These are phyloP conservation scores for Pseudochaenichthys georgianus DNA, from an alignment of 2,797 vertebrate genomes.

Conservation along the genomic window DNA sequence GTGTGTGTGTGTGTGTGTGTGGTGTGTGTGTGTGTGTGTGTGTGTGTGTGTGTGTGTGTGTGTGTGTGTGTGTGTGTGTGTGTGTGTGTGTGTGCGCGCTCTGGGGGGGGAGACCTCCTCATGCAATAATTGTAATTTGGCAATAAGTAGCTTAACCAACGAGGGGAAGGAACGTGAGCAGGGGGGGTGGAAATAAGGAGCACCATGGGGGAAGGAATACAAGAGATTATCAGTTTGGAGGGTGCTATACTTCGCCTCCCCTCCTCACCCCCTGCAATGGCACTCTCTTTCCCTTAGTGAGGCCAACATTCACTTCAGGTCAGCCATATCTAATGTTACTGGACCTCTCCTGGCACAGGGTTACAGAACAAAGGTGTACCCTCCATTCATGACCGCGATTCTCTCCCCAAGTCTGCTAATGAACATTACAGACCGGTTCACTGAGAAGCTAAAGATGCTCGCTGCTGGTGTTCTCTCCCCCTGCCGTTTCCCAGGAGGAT, in stretches of 20 bases:
- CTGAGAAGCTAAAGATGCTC: constrained; percentile 76
- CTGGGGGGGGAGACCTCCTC: constrained; percentile 47
- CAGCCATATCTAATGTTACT: constrained; percentile 83
- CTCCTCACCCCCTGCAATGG: constrained; percentile 43
- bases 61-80: fast-evolving
- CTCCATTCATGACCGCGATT: constrained; percentile 60
- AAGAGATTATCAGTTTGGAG: constrained; percentile 81
- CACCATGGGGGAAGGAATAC: constrained; percentile 77
- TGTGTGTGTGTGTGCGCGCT: no score
- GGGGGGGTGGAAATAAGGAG: constrained; percentile 73
- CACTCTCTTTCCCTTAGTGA: constrained; percentile 43
- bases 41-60: no score
- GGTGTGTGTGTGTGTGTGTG: no score
- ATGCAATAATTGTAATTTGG: constrained; percentile 83
- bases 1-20: no score
- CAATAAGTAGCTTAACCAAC: constrained; percentile 81
- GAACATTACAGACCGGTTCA: constrained; percentile 85
- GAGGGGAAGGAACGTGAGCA: constrained; percentile 38
- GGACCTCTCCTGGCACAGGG: constrained; percentile 66
- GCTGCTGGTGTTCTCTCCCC: constrained; percentile 37
- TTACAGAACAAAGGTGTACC: constrained; percentile 76
- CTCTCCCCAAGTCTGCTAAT: constrained; percentile 79
- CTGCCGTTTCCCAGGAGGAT: constrained; percentile 47
- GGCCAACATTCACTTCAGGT: constrained; percentile 84
- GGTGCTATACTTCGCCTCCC: constrained; percentile 43